phyloP scores from a whole-genome alignment of 2,113 vertebrate genomes.

The Pachypanchax playfairii region DNA sequence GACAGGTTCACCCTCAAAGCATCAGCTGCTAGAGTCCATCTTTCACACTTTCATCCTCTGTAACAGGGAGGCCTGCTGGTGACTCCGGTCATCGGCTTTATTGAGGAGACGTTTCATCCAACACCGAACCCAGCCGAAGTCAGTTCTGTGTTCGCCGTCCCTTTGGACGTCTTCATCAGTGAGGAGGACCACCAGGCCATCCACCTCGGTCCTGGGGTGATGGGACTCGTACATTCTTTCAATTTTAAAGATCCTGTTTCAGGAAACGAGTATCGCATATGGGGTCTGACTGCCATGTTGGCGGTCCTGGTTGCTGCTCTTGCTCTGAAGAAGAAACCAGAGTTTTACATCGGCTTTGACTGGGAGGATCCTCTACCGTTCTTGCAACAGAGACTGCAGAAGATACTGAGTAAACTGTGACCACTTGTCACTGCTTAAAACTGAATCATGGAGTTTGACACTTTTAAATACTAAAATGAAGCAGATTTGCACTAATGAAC shows the following conservation, averaged over 20 bases:
- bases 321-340: slow-evolving; percentile 76
- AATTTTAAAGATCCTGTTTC: slow-evolving; percentile 74
- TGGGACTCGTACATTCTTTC: slow-evolving; percentile 75
- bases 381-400: slow-evolving; percentile 60
- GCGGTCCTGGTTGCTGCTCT: slow-evolving; percentile 82
- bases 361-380: slow-evolving; percentile 65
- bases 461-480: slow-evolving; percentile 10
- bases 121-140: slow-evolving; percentile 88
- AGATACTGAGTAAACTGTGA: slow-evolving; percentile 83
- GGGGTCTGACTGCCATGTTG: slow-evolving; percentile 86
- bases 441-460: not conserved
- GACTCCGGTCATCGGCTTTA: slow-evolving; percentile 90
- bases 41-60: not conserved
- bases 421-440: too few species aligned
- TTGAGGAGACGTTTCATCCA: slow-evolving; percentile 84
- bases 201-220: slow-evolving; percentile 5
- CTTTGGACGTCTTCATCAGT: slow-evolving; percentile 86
- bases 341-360: slow-evolving; percentile 83
- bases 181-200: slow-evolving; percentile 67
- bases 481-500: not conserved
- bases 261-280: slow-evolving; percentile 79
- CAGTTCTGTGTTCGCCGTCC: slow-evolving; percentile 85
- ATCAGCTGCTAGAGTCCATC: not conserved
- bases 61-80: slow-evolving; percentile 81
- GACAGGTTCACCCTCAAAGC: not conserved